Evolutionary conservation across 1,140 invertebrate species (phyloP).

Genomic region (Phymastichus coffea): DNA sequence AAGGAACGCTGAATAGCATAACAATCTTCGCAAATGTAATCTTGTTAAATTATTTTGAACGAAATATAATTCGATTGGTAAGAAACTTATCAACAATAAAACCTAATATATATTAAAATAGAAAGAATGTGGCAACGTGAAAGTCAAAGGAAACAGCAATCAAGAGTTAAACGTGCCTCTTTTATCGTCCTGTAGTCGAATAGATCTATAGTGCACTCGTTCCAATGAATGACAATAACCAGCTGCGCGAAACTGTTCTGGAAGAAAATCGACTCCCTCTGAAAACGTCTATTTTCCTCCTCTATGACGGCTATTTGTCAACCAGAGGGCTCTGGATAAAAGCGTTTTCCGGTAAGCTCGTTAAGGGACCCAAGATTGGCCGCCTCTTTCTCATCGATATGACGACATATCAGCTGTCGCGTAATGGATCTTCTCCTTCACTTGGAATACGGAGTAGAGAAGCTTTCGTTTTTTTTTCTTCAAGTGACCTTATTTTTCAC

Average conservation of each 20-base stretch:
- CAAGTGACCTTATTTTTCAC: too few relatives aligned
- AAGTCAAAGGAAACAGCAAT: too few relatives aligned
- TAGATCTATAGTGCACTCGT: neutral
- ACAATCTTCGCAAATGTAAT: too few relatives aligned
- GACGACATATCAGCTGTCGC: conserved; percentile 18
- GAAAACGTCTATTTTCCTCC: neutral
- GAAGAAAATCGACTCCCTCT: neutral
- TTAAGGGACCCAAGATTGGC: conserved; percentile 16
- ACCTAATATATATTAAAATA: too few relatives aligned
- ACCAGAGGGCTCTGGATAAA: conserved; percentile 13
- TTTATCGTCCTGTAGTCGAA: too few relatives aligned
- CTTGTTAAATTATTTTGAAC: too few relatives aligned
- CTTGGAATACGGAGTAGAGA: neutral
- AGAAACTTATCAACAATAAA: too few relatives aligned
- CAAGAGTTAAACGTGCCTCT: too few relatives aligned
- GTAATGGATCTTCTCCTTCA: conserved; percentile 13
- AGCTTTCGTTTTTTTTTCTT: conserved; percentile 2
- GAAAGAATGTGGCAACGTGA: too few relatives aligned
- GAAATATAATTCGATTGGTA: too few relatives aligned
- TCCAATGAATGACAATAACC: conserved; percentile 18
- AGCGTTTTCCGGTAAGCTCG: conserved; percentile 26
- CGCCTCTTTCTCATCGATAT: conserved; percentile 8
- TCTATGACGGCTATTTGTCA: conserved; percentile 18
- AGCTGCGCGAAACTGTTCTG: neutral
- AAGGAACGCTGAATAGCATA: too few relatives aligned